These are phyloP conservation scores for Cotesia glomerata DNA, from an alignment of 1,140 invertebrate genomes.

Conservation along the genomic window DNA sequence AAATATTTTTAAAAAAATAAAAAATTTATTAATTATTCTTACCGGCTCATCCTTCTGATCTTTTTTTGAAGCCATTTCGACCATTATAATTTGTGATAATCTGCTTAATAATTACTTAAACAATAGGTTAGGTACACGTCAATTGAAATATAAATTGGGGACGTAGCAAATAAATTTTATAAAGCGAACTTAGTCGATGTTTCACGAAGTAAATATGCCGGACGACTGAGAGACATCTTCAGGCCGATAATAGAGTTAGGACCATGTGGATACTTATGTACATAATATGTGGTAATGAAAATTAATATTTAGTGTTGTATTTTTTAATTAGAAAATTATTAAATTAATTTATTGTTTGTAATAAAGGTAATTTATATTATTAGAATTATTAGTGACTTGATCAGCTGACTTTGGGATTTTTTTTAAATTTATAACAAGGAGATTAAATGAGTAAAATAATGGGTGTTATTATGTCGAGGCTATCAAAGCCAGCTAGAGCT, in stretches of 20 bases:
- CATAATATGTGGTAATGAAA: too few relatives aligned
- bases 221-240: too few relatives aligned
- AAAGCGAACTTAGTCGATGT: not conserved
- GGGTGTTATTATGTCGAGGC: conserved; percentile 63
- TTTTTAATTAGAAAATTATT: too few relatives aligned
- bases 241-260: too few relatives aligned
- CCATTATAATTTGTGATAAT: conserved; percentile 1
- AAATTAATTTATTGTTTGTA: too few relatives aligned
- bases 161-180: not conserved
- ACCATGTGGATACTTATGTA: too few relatives aligned
- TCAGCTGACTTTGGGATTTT: too few relatives aligned
- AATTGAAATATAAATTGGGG: not conserved
- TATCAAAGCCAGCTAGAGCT: conserved; percentile 62
- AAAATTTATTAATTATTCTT: not conserved
- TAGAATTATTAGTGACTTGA: too few relatives aligned
- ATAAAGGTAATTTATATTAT: too few relatives aligned
- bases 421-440: too few relatives aligned
- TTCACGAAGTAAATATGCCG: too few relatives aligned
- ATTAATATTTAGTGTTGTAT: too few relatives aligned
- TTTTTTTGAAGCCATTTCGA: conserved; percentile 21
- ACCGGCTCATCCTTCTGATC: conserved; percentile 12
- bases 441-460: conserved; percentile 51
- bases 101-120: not conserved
- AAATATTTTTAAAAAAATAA: not conserved
- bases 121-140: conserved; percentile 28